Evolutionary conservation across 2,797 vertebrate species (phyloP), one percentile per base, ranked within the genome.

Genomic region (Prionace glauca): DNA sequence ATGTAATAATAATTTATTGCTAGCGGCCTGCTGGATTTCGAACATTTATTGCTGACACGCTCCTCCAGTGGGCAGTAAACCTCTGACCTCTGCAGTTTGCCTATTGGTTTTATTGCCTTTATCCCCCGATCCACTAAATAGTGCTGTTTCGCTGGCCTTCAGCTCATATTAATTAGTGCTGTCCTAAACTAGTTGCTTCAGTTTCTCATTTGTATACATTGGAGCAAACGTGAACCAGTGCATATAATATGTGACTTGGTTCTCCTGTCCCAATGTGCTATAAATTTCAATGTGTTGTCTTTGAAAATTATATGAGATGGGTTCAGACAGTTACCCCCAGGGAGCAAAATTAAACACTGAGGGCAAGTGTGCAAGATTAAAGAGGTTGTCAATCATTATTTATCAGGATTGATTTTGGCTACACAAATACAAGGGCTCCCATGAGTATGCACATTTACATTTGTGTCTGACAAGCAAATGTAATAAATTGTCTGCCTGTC

Each of bases 381-480:
- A 96, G 96, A 96, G 77, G 93, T 96, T 96, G 96, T 96, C 96
- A 96, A 96, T 96, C 96, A 96, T 95, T 96, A 79, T 93, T 90
- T 94, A 95, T 96, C 96, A 94, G 95, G 97, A 97, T 97, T 95
- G 96, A 97, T 97, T 96, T 96, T 93, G 87, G 56, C 81, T 95
- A 92, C 95, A 96, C 90, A 95, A 95, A 94, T 93, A 77, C 22
- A 29, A 95, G 96, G 94, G 29, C 14, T 95, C 93, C 69, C 93
- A 56, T 77, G 93, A n/a, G 71, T 32, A 95, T 60, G 93, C 72
- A n/a, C 26, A 95, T 95, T 95, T 95, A 77, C 71, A 95, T 77
- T 95, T 95, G 93, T 74, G 67, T 77, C 71, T 95, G 93, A 95
- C 93, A 95, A 77, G 93, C 69, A 77, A 56, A 56, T 72, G 71